Evolutionary conservation across 2,888 invertebrate genomes (phyloP), one percentile per base, ranked within the genome.

Genomic region (Ganaspis brasiliensis): DNA sequence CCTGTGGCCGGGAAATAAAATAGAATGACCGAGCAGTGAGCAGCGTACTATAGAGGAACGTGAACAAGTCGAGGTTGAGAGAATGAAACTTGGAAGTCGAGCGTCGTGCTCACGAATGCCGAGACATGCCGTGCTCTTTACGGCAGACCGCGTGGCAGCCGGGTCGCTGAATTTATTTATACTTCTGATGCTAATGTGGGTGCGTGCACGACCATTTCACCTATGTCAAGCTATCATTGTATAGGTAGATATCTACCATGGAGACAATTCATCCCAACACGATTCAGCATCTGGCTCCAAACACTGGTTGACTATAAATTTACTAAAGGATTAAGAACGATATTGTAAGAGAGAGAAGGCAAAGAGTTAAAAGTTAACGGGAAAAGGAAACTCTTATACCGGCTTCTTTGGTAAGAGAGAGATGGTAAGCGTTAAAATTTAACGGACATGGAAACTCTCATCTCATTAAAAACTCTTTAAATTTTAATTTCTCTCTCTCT

Each of bases 101-200:
- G 67, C 67, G 14, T 45, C 67, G 45, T 67, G 67, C 24, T 45
- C 67, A 45, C 67, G 40, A 67, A 67, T 67, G 67, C 45, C 45
- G 78, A 79, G 81, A 81, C 81, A 76, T 74, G 73, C 45, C 79
- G 78, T 71, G 82, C 81, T 84, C 84, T 86, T 86, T 86, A 86
- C 85, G 85, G 89, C 89, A 91, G 90, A 91, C 90, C 90, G 90
- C 90, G 90, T 91, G 90, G 90, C 90, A 90, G 89, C 87, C 83
- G 78, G 78, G 87, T 85, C 83, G 83, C 78, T 80, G 83, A 85
- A 87, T 90, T 89, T 90, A 90, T 90, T 89, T 90, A 90, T 90
- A 89, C 67, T 67, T 21, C 45, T n/a, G n/a, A 24, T 67, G 24
- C 45, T 67, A 67, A 67, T 67, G 45, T 67, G 45, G 45, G 45